Evolutionary conservation across 2,888 invertebrate species (phyloP).

Genomic region (Andrena fulva): DNA sequence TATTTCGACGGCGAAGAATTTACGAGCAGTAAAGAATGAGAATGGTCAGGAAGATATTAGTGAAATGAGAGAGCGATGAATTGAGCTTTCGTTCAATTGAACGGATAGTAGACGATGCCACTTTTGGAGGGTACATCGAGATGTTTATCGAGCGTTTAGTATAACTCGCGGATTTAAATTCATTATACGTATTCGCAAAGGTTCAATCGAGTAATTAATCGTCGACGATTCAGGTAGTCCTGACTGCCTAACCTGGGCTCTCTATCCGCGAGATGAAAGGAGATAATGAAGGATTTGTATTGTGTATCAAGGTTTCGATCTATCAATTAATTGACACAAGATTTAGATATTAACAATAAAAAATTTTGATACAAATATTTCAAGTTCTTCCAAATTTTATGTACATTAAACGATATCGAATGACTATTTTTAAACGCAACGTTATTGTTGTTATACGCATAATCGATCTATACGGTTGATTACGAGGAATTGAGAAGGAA

Average conservation of each 20-base stretch:
- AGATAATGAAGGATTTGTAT: constrained; percentile 14
- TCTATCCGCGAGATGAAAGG: constrained; percentile 15
- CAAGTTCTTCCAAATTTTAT: constrained; percentile 1
- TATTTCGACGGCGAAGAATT: constrained; percentile 24
- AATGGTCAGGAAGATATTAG: constrained; percentile 22
- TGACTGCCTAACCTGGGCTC: background rate
- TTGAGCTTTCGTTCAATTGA: constrained; percentile 4
- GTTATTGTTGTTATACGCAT: constrained; percentile 10
- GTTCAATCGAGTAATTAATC: constrained; percentile 7
- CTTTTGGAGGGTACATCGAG: constrained; percentile 16
- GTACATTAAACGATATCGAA: background rate
- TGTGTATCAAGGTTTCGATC: constrained; percentile 11
- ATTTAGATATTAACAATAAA: constrained; percentile 17
- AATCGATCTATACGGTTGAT: constrained; percentile 7
- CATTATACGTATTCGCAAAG: background rate
- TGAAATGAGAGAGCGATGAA: constrained; percentile 9
- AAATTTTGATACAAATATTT: constrained; percentile 8
- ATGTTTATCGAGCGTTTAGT: constrained; percentile 16
- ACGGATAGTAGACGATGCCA: constrained; percentile 8
- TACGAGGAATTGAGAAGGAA: background rate
- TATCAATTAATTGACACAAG: background rate
- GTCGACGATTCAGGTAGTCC: background rate
- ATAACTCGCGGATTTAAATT: constrained; percentile 19
- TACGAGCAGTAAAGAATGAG: constrained; percentile 31
- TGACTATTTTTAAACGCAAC: constrained; percentile 23